Conservation (phyloP, 2,113 vertebrate species). For the Amphilophus citrinellus region DNA sequence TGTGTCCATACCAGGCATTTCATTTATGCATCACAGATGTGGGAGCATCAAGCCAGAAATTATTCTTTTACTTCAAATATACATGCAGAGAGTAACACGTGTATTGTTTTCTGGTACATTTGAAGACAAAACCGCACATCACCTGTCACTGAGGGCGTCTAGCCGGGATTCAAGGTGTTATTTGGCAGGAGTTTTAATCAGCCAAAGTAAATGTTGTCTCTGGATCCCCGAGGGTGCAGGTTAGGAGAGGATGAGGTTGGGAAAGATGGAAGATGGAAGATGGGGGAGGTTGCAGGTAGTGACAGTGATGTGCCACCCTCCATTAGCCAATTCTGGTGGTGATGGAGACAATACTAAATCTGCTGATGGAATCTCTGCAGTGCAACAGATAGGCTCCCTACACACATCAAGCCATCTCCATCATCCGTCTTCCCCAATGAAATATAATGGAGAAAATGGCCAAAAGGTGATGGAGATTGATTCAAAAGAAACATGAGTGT, state of each 20-base stretch:
- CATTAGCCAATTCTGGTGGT: conserved; percentile 45
- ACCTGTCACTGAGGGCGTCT: conserved; percentile 9
- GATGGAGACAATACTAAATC: conserved; percentile 48
- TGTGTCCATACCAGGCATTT: not conserved
- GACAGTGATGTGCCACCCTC: conserved; percentile 59
- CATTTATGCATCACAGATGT: conserved; percentile 17
- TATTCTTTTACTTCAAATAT: conserved; percentile 5
- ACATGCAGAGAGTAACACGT: not conserved
- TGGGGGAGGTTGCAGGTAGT: not conserved
- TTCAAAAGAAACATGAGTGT: conserved; percentile 74
- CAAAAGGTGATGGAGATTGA: conserved; percentile 78
- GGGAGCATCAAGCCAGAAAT: conserved; percentile 11
- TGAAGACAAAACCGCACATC: conserved; percentile 14
- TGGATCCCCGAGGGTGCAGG: conserved; percentile 30
- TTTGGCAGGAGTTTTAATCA: conserved; percentile 63
- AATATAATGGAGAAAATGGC: conserved; percentile 73
- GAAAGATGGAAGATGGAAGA: not conserved
- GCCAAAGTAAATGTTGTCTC: conserved; percentile 70
- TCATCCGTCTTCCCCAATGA: conserved; percentile 69
- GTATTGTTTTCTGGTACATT: not conserved
- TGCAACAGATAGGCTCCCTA: conserved; percentile 17
- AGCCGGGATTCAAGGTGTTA: conserved; percentile 21
- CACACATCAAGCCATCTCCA: conserved; percentile 38
- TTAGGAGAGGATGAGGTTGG: not conserved
- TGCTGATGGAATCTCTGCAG: conserved; percentile 63